These are phyloP conservation scores for Enteromius argenteus DNA, from an alignment of 2,797 vertebrate species.

Conservation along the genomic window DNA sequence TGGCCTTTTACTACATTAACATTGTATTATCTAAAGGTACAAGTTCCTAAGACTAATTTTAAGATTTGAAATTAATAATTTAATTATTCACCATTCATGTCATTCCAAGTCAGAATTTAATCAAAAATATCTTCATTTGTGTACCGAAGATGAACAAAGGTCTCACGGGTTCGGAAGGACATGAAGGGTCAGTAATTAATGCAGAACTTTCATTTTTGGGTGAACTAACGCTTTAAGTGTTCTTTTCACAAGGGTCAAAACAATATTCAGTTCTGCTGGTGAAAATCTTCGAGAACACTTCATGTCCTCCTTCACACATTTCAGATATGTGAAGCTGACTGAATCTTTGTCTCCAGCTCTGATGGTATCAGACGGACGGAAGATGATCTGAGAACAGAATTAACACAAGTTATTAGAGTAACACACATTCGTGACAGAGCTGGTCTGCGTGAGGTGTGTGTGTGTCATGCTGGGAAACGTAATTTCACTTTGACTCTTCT, in stretches of 20 bases:
- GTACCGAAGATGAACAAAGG: no score
- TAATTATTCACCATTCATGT: no score
- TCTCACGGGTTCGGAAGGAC: no score
- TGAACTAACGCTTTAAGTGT: neutral
- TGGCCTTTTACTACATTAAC: neutral
- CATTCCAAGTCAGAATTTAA: no score
- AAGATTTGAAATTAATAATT: neutral
- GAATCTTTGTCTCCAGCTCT: neutral
- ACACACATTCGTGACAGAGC: neutral
- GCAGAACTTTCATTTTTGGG: no score
- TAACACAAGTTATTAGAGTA: neutral
- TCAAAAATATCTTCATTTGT: no score
- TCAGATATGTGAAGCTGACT: neutral
- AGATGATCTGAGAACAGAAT: neutral
- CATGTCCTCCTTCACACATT: neutral
- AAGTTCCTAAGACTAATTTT: neutral
- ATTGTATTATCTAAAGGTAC: neutral
- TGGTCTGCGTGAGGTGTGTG: neutral
- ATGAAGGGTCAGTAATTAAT: no score
- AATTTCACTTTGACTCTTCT: conserved; percentile 31
- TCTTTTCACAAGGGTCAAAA: neutral
- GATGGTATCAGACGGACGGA: neutral
- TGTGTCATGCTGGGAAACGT: conserved; percentile 15
- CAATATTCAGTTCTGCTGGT: neutral
- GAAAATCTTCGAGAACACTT: neutral